A percentile compares a stretch with the other conserved stretches of the same genome.
These are phyloP conservation scores for Sebastolobus alascanus DNA, from an alignment of 2,797 vertebrate genomes.

Conservation along the genomic window DNA sequence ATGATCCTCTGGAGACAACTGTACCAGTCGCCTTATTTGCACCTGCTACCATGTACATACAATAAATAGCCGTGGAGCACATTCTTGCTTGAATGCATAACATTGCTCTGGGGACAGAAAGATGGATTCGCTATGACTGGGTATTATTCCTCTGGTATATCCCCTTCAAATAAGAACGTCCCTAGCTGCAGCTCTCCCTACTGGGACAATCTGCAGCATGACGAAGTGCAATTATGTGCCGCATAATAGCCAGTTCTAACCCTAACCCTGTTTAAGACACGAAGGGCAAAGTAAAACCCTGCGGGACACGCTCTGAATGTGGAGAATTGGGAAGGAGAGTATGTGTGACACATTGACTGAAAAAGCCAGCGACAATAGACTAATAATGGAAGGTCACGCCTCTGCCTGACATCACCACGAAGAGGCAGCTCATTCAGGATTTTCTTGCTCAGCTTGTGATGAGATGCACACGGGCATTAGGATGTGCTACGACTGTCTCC, in stretches of 20 bases:
- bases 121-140: conserved; percentile 77
- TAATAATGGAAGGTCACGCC: conserved; percentile 79
- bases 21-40: conserved; percentile 31
- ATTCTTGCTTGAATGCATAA: conserved; percentile 62
- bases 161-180: conserved; percentile 71
- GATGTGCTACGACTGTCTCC: conserved; percentile 30
- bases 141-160: conserved; percentile 70
- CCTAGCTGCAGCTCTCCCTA: conserved; percentile 58
- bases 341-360: conserved; percentile 76
- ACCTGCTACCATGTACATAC: conserved; percentile 44
- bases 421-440: conserved; percentile 67
- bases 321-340: conserved; percentile 73
- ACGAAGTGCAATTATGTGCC: conserved; percentile 81
- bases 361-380: conserved; percentile 76
- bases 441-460: conserved; percentile 59
- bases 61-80: conserved; percentile 56
- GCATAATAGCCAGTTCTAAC: conserved; percentile 81
- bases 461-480: conserved; percentile 57
- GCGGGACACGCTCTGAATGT: conserved; percentile 71
- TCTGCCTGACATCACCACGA: conserved; percentile 64
- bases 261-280: conserved; percentile 77
- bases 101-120: conserved; percentile 70
- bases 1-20: conserved; percentile 46
- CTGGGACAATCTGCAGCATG: conserved; percentile 79
- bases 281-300: conserved; percentile 73